Base-by-base conservation (phyloP, 2,113 vertebrate genomes). In the Motacilla tschutschensis region DNA sequence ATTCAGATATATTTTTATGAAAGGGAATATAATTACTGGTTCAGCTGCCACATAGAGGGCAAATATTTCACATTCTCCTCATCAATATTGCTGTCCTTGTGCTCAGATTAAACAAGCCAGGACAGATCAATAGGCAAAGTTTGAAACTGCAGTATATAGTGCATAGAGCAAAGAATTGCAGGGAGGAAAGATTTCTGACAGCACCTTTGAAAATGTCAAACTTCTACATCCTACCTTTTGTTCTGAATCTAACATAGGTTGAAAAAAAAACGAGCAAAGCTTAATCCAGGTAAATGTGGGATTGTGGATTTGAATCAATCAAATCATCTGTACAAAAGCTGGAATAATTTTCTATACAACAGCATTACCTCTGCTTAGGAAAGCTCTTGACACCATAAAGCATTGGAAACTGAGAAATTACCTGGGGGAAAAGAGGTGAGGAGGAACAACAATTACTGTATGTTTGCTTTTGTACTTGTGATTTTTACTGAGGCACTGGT, bases 1-100 rank as follows among this genome's bases (percentile, higher is more conserved):
- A 62, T 44, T 80, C 80, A 81, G 59, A 71, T 38, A 48, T 13
- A 83, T 83, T 81, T 66, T 90, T 70, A 90, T 64, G 79, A 89
- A 83, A 85, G 28, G 10, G 29, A 57, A 9, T 53, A 17, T 55
- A 93, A 72, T 85, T 84, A 72, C 51, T 83, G 20, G 17, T 58
- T 26, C 54, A 87, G 13, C 40, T 90, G 36, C 62, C 55, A 64
- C 58, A 80, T 21, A 72, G 12, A 10, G 35, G 41, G 36, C 28
- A 91, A 78, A 79, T 89, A 82, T 87, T 87, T 79, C 66, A 46
- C 46, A 38, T 48, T 80, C 38, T 63, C 29, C 51, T 71, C 76
- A 92, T 90, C 72, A 78, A 36, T 79, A 79, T 35, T 46, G 19
- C 41, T 71, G 44, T 79, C 44, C 33, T 62, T 66, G 36, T 22